Conservation (phyloP, 1,140 invertebrate species). For the Orius laevigatus region DNA sequence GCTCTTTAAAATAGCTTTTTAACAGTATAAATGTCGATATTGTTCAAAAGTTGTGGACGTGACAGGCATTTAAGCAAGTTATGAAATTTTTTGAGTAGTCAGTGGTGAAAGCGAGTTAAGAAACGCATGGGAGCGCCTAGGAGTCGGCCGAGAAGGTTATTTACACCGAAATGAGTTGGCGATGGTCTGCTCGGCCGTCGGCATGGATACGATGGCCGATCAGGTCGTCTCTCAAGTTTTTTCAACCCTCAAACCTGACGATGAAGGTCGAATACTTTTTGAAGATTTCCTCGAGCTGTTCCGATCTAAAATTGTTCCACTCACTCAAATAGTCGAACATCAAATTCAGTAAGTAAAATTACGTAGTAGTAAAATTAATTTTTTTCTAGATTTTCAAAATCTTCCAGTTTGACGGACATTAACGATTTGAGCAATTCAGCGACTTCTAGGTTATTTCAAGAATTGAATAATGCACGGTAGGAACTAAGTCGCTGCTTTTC, state of each 20-base stretch:
- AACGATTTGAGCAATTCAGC: slow-evolving; percentile 5
- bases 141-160: slow-evolving; percentile 41
- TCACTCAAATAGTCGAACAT: too few species aligned
- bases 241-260: slow-evolving; percentile 42
- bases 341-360: slow-evolving; percentile 2
- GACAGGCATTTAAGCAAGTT: too few species aligned
- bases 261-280: slow-evolving; percentile 47
- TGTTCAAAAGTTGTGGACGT: too few species aligned
- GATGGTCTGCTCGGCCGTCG: slow-evolving; percentile 42
- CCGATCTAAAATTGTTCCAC: slow-evolving; percentile 23
- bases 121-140: slow-evolving; percentile 38
- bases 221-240: slow-evolving; percentile 46
- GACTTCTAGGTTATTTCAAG: background rate
- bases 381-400: background rate
- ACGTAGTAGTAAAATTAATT: background rate
- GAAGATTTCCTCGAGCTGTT: slow-evolving; percentile 47
- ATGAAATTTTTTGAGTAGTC: background rate
- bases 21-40: too few species aligned
- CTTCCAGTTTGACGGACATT: slow-evolving; percentile 4
- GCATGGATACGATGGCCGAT: slow-evolving; percentile 39
- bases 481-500: too few species aligned
- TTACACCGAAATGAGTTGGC: slow-evolving; percentile 39
- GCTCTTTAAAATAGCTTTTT: too few species aligned
- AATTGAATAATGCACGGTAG: slow-evolving; percentile 3
- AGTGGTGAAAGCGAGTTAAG: slow-evolving; percentile 23